A percentile compares a stretch with the other conserved stretches of the same genome.
These are phyloP conservation scores for Ciona savignyi DNA, from an alignment of 23 tunicate genomes.

Conservation along the genomic window DNA sequence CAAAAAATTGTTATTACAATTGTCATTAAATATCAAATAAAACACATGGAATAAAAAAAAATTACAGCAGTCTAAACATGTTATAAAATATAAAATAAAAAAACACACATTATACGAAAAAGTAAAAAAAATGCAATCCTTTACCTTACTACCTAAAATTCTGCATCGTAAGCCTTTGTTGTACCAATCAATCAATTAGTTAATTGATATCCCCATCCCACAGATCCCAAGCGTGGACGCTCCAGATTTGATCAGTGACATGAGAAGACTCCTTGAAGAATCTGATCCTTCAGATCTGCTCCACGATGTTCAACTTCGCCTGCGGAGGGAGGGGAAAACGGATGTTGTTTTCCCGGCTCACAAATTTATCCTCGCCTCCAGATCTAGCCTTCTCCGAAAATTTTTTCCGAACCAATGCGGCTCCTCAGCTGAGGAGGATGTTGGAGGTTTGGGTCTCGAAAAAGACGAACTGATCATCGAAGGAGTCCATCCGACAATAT, in stretches of 20 bases:
- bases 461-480: conserved; percentile 23
- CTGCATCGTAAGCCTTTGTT: no score
- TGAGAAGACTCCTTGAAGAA: background rate
- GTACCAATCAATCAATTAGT: no score
- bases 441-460: background rate
- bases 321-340: conserved; percentile 11
- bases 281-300: conserved; percentile 16
- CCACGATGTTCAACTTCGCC: conserved; percentile 30
- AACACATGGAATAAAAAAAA: no score
- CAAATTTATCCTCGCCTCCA: conserved; percentile 24
- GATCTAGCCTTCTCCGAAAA: background rate
- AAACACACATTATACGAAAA: no score
- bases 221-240: conserved; percentile 36
- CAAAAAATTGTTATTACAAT: no score
- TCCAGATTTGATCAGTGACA: background rate
- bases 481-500: conserved; percentile 39
- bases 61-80: no score
- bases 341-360: conserved; percentile 31
- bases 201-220: no score
- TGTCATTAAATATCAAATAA: no score
- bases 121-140: no score
- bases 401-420: no score
- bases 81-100: no score
- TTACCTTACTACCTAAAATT: no score
- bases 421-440: background rate